phyloP scores from a whole-genome alignment of 2,113 vertebrate genomes.

The Ibidorhyncha struthersii region DNA sequence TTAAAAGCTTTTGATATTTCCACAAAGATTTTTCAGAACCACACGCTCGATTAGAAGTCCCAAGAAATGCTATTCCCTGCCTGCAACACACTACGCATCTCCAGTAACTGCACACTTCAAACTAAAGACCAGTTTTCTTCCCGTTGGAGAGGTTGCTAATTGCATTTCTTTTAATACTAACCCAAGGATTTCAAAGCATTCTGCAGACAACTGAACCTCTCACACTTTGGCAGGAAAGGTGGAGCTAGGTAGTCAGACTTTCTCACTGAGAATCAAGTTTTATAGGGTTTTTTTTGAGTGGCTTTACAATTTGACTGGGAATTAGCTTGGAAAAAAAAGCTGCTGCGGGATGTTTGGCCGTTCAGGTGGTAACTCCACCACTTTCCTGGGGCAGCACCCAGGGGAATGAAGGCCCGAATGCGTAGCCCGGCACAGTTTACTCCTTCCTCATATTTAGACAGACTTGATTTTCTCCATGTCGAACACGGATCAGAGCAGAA shows the following conservation, averaged over 20 bases:
- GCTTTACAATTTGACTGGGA: not conserved
- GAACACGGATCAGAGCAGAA: not conserved
- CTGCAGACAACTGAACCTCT: fast-evolving
- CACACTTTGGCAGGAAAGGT: not conserved
- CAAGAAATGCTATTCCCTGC: not conserved
- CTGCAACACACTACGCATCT: fast-evolving
- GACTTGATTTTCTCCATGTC: not conserved
- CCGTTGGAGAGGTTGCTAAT: not conserved
- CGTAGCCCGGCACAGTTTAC: not conserved
- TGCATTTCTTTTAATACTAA: not conserved
- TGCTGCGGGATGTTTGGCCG: not conserved
- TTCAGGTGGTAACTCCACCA: not conserved
- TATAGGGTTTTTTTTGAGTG: not conserved
- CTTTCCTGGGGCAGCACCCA: not conserved
- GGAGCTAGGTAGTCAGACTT: not conserved
- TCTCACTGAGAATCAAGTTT: not conserved
- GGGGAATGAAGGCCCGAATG: not conserved
- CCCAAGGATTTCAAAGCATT: not conserved
- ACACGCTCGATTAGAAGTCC: fast-evolving
- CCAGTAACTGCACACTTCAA: not conserved
- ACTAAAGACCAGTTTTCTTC: not conserved
- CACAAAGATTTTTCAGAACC: not conserved
- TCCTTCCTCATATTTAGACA: not conserved
- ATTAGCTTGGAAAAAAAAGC: not conserved
- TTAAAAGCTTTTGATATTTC: constrained; percentile 15